These are phyloP conservation scores for Bimastos eiseni DNA, from an alignment of 2,888 invertebrate genomes.

Conservation along the genomic window DNA sequence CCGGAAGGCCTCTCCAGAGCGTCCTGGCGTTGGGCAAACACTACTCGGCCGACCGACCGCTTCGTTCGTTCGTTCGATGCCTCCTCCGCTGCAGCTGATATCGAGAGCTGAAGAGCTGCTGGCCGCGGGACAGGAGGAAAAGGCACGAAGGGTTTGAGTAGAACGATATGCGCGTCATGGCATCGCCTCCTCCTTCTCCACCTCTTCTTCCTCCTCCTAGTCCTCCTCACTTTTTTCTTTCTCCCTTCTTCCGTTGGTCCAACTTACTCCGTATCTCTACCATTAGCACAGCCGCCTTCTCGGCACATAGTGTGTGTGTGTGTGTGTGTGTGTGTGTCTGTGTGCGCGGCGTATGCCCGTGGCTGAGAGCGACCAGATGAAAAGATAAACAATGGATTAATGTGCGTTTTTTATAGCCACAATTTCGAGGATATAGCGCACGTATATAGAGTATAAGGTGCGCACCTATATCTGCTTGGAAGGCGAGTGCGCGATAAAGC, in stretches of 20 bases:
- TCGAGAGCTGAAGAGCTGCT: background rate
- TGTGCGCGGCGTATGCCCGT: background rate
- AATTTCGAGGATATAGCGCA: conserved; percentile 18
- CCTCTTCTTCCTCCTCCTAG: too few relatives aligned
- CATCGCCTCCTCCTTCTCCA: too few relatives aligned
- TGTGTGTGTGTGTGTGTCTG: background rate
- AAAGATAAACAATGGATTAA: conserved; percentile 25
- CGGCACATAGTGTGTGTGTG: background rate
- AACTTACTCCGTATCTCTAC: background rate
- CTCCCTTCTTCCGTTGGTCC: background rate
- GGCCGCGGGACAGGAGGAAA: background rate
- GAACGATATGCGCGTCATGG: conserved; percentile 10
- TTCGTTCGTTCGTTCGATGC: background rate
- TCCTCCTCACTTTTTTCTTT: too few relatives aligned
- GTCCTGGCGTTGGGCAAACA: conserved; percentile 23
- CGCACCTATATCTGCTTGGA: background rate
- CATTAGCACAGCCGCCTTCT: background rate
- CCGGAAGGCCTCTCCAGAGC: conserved; percentile 17
- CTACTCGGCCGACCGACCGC: conserved; percentile 19
- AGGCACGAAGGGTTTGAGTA: background rate
- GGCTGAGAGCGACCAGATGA: conserved; percentile 19
- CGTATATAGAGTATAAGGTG: conserved; percentile 15
- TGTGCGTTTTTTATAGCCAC: conserved; percentile 14
- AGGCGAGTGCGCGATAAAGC: conserved; percentile 13
- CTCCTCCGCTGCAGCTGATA: too few relatives aligned